phyloP scores from a whole-genome alignment of 2,797 vertebrate species.

The Cryptoblepharus egeriae region DNA sequence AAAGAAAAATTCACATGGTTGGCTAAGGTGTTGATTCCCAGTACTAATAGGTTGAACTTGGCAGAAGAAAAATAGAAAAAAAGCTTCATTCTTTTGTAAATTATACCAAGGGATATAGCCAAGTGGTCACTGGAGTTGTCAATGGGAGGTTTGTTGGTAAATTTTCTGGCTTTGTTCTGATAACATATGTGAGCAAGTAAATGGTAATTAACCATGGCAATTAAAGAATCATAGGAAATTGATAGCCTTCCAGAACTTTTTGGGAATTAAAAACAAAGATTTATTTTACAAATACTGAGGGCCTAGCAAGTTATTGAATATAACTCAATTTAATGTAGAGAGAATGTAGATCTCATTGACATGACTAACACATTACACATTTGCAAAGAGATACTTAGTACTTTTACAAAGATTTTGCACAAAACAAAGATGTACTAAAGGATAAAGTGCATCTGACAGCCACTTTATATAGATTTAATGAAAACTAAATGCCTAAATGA shows the following conservation, averaged over 20 bases:
- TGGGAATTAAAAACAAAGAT: not conserved
- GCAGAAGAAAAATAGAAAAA: not conserved
- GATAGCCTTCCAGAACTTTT: not conserved
- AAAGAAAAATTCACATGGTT: not conserved
- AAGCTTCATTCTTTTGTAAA: not conserved
- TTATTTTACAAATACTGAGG: not conserved
- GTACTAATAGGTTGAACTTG: not conserved
- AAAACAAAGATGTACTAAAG: not conserved
- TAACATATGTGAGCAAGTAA: conserved; percentile 51
- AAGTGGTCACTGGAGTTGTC: conserved; percentile 51
- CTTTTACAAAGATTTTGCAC: not conserved
- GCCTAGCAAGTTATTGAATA: not conserved
- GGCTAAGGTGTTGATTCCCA: not conserved
- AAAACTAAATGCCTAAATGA: not conserved
- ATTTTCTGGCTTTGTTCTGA: conserved; percentile 45
- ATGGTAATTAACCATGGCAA: conserved; percentile 46
- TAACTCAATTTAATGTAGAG: not conserved
- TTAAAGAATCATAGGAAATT: conserved; percentile 51
- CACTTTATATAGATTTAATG: not conserved
- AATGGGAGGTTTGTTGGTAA: conserved; percentile 56
- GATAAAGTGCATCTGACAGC: not conserved
- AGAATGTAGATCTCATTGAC: not conserved
- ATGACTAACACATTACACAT: not conserved
- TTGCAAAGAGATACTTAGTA: not conserved
- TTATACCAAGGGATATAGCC: conserved; percentile 20